Base-by-base conservation (phyloP, 2,888 invertebrate genomes). In the Leptura quadrifasciata region DNA sequence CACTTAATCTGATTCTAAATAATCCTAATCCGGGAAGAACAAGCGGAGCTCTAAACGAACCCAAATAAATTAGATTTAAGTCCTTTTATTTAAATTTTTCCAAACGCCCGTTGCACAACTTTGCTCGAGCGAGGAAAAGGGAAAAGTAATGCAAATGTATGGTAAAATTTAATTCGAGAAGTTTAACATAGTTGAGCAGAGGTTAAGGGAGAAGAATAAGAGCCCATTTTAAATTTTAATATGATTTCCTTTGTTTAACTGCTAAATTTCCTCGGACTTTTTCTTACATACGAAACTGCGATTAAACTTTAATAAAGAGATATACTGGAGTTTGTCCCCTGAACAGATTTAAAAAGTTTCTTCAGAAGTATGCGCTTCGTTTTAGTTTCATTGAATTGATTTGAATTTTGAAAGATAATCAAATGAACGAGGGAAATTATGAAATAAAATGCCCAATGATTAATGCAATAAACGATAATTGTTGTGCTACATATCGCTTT, bases 201-300 rank as follows among this genome's bases (percentile, higher is more conserved):
- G 27, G 57, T 31, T 55, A 57, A 20, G n/a, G 68, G 35, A 27
- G 68, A 31, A 20, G 68, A 57, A 57, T 69, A 58, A 69, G 68
- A 57, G 57, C 68, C 57, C 57, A 58, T 69, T 69, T 69, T 69
- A 69, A 69, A 69, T 69, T 69, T 69, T 69, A 69, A 69, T 69
- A 69, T 21, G 31, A 21, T 35, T 31, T 20, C 20, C 54, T 69
- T 69, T 69, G 54, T 69, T 54, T 69, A 64, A 64, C 68, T 55
- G 57, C 10, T 6, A 69, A 27, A 69, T 31, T 69, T 57, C 35
- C 68, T 57, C 35, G 20, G 68, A 57, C 6, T 60, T 69, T 68
- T 68, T 69, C 27, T 69, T 57, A 35, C 68, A 69, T 69, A 10
- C 68, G 18, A 54, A 31, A 27, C 68, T 31, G 57, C 17, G 68